Base-by-base conservation (phyloP, 2,888 invertebrate species). In the Epinotia ramella region DNA sequence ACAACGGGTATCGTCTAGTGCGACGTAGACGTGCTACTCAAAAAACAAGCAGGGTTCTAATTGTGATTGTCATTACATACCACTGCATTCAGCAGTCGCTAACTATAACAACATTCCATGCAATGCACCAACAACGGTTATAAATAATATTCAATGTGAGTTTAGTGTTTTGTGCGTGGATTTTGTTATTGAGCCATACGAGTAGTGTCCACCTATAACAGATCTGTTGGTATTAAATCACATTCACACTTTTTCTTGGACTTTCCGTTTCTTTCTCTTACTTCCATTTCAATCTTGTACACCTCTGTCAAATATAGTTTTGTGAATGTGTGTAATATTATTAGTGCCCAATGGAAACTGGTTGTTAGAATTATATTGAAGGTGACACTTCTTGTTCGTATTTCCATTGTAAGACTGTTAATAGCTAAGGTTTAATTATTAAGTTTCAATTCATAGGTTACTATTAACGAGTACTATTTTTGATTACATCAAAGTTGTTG, bases 11-110 rank as follows among this genome's bases (percentile, higher is more conserved):
- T 24, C 13, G 20, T 13, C 24, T 24, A 24, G 59, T 59, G 24
- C 59, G 13, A 28, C 5, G 18, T 20, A 18, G 7, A 18, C 56
- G n/a, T n/a, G 28, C 40, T 16, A 59, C 77, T 77, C 76, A 72
- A 71, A 20, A 69, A 63, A 78, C 78, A 79, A 78, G 79, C 82
- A 82, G 82, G 82, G 82, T 81, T 79, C 73, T 73, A 69, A 80
- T 78, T 81, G 82, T 82, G 82, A 82, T 82, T 77, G 74, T 76
- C 69, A 62, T 73, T 28, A 69, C 60, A 70, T 70, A 75, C 69
- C 72, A 63, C 71, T 78, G 59, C 18, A 69, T 62, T 56, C 60
- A 46, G 44, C 71, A 40, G 66, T 72, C 56, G 56, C 57, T 44
- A 56, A 44, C 16, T 12, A 49, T 68, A 33, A 67, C 44, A 44